Conservation (phyloP, 2,113 vertebrate species). For the Asarcornis scutulata region DNA sequence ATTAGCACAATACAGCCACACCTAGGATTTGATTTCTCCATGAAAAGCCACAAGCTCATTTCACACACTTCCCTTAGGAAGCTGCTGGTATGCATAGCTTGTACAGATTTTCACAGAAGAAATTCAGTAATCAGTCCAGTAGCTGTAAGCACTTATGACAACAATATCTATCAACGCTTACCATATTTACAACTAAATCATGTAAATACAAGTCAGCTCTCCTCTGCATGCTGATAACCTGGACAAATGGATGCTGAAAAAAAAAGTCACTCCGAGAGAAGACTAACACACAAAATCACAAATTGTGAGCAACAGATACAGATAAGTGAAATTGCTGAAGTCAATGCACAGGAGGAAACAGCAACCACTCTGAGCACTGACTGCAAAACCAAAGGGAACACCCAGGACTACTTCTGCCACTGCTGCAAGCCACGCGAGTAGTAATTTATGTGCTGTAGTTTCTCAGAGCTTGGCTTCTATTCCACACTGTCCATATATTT, state of each 20-base stretch:
- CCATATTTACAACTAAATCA: conserved; percentile 60
- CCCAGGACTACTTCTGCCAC: background rate
- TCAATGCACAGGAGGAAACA: background rate
- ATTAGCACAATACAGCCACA: background rate
- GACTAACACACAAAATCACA: background rate
- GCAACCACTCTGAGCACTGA: background rate
- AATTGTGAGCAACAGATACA: background rate
- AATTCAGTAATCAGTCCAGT: conserved; percentile 24
- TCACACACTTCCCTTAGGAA: background rate
- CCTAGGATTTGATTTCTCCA: background rate
- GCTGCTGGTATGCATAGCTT: background rate
- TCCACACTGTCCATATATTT: rapidly evolving
- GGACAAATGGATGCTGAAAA: background rate
- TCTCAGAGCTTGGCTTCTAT: background rate
- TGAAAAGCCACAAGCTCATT: background rate
- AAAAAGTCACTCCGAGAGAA: background rate
- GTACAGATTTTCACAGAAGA: conserved; percentile 11
- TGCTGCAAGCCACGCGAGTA: rapidly evolving
- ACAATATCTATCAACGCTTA: conserved; percentile 57
- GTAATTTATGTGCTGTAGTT: rapidly evolving
- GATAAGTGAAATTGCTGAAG: background rate
- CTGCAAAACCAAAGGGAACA: background rate
- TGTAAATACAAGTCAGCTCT: conserved; percentile 46
- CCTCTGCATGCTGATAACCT: conserved; percentile 19
- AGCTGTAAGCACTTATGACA: conserved; percentile 53